Evolutionary conservation across 2,797 vertebrate genomes (phyloP).

Genomic region (Catharus ustulatus): DNA sequence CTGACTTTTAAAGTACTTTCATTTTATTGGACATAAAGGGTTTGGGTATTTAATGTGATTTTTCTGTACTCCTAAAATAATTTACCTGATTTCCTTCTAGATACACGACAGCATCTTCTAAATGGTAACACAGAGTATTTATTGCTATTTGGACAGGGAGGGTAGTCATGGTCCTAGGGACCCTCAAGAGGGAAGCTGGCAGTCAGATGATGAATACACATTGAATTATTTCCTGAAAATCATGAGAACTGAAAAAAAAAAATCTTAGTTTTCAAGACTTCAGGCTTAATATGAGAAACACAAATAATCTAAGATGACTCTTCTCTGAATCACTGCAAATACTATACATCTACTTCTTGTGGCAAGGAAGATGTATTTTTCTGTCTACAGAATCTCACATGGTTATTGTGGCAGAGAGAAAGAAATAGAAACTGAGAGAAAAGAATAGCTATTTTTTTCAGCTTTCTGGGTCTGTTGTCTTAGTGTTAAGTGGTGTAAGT

Average conservation of each 20-base stretch:
- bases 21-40: neutral
- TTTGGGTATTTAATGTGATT: neutral
- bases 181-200: neutral
- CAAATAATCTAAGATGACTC: neutral
- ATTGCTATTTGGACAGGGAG: neutral
- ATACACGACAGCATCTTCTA: neutral
- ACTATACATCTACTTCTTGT: neutral
- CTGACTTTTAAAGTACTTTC: neutral
- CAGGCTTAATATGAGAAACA: neutral
- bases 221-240: neutral
- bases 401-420: neutral
- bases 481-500: neutral
- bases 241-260: neutral
- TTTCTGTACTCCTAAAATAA: neutral
- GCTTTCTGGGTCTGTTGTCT: neutral
- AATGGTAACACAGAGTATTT: neutral
- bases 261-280: neutral
- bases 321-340: neutral
- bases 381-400: neutral
- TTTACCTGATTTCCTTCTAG: neutral
- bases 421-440: neutral
- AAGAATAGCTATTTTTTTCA: neutral
- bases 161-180: neutral
- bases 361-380: neutral
- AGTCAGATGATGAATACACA: neutral